Conservation (phyloP, 2,797 vertebrate genomes). For the Galagoides demidoff region DNA sequence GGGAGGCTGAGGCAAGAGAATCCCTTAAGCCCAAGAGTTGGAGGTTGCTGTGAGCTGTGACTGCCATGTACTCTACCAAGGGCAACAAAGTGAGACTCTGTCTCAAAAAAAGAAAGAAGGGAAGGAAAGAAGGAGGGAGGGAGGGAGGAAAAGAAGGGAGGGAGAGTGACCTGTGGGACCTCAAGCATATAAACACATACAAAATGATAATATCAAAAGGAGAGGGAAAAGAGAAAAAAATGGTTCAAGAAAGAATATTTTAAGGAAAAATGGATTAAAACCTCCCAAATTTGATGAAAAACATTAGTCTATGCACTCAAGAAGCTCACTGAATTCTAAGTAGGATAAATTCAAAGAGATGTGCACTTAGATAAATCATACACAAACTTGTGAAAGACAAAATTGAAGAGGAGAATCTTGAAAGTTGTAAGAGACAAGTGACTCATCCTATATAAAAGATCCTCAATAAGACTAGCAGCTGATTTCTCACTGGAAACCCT, state of each 20-base stretch:
- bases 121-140: background rate
- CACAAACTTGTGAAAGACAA: conserved; percentile 37
- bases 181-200: background rate
- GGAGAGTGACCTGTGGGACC: background rate
- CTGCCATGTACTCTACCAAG: too few species aligned
- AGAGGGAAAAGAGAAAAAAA: background rate
- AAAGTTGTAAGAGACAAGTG: conserved; percentile 2
- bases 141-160: background rate
- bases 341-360: conserved; percentile 23
- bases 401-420: conserved; percentile 7
- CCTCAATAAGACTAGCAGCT: background rate
- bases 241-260: conserved; percentile 2
- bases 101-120: background rate
- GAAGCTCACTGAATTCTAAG: conserved; percentile 8
- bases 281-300: conserved; percentile 21
- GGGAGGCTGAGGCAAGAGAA: too few species aligned
- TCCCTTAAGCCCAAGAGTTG: too few species aligned
- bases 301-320: conserved; percentile 17
- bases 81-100: too few species aligned
- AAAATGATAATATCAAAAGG: background rate
- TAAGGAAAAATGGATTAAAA: conserved; percentile 36
- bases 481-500: conserved; percentile 33
- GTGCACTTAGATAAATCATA: conserved; percentile 2
- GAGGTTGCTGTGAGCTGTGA: too few species aligned
- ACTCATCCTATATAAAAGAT: background rate